Percentiles rank a stretch among this genome's conserved stretches.
These are phyloP conservation scores for Conomelus anceps DNA, from an alignment of 2,888 invertebrate genomes.

Conservation along the genomic window DNA sequence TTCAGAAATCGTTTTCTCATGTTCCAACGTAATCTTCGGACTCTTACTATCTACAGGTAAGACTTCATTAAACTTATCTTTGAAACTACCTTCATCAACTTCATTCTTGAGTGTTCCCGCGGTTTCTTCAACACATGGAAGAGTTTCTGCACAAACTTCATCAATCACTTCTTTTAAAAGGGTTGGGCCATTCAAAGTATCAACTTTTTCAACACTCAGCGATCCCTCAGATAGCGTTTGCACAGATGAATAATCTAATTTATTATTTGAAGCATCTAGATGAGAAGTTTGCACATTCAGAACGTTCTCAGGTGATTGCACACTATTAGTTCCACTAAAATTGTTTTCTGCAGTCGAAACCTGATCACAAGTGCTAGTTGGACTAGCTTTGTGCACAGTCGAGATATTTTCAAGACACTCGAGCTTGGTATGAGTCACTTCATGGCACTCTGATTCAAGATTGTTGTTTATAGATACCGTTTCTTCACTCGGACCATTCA, in stretches of 20 bases:
- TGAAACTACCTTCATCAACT: neutral
- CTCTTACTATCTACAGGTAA: neutral
- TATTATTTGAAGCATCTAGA: neutral
- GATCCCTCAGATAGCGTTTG: neutral
- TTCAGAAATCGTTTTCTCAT: neutral
- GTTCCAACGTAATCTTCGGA: neutral
- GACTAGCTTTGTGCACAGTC: neutral
- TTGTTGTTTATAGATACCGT: neutral
- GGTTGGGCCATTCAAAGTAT: neutral
- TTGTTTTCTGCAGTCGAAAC: neutral
- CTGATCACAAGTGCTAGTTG: no score
- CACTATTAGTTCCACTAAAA: neutral
- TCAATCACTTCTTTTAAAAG: neutral
- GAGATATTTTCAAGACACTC: neutral
- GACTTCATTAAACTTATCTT: no score
- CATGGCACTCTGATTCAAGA: no score
- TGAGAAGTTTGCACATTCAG: neutral
- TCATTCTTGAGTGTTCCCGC: neutral
- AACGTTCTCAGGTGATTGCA: neutral
- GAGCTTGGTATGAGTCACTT: neutral
- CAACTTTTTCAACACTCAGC: neutral
- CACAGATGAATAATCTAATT: neutral
- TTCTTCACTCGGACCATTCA: neutral
- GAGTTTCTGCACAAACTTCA: neutral
- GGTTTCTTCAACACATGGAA: neutral